Base-by-base conservation (phyloP, 1,140 invertebrate species). In the Choristoneura fumiferana region DNA sequence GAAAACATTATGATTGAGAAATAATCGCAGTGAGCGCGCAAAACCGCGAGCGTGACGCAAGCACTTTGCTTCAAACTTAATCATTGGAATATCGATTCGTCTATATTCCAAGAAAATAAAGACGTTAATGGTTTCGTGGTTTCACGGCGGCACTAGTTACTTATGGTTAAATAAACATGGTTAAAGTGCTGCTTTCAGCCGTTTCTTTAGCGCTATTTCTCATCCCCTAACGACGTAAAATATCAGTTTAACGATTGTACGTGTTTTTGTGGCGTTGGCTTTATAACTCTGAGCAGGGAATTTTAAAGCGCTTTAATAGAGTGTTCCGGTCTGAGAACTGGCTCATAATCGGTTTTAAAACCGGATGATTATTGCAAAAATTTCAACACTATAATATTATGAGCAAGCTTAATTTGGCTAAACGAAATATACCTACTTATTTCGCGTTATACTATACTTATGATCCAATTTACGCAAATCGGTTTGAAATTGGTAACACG, bases 161-260 rank as follows among this genome's bases (percentile, higher is more conserved):
- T 49, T 49, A 33, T 49, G 18, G 18, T 49, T 33, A 33, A 49
- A 49, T 33, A 49, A 49, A 49, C 22, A 22, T 29, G 22, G 18
- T 49, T 49, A 33, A 49, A 49, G 22, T 33, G 43, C 22, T 49
- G 18, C 15, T 49, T 49, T 49, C 43, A 49, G 43, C 3, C 43
- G 18, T 29, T 22, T 49, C 22, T 12, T 49, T 49, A 29, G 29
- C 43, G 43, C 43, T 33, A 29, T 29, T 29, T 12, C 43, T 49
- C 10, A 49, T 29, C 17, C 22, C 18, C 22, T 49, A 49, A 49
- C 18, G 40, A 49, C 22, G 43, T 49, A 49, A 29, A 49, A 49
- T 33, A 49, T 49, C 43, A 49, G 43, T 49, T 49, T 49, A 49
- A 33, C 43, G 43, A 49, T 33, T 49, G 43, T 33, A 49, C 43